phyloP scores from a whole-genome alignment of 2,888 invertebrate species.

The Spicauda simplicius region DNA sequence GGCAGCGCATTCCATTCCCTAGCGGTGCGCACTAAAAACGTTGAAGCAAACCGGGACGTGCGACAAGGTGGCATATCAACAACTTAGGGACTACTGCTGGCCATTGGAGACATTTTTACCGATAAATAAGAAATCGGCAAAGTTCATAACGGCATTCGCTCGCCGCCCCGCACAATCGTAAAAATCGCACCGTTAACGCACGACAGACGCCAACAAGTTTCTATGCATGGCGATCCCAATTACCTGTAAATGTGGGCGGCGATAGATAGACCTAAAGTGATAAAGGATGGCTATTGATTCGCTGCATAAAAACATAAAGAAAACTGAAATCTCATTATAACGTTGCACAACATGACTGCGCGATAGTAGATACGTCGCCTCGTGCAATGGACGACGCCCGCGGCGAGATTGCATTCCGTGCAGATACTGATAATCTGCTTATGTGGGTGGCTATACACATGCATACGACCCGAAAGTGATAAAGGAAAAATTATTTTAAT shows the following conservation, averaged over 20 bases:
- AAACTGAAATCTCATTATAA: neutral
- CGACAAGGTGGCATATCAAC: too few species aligned
- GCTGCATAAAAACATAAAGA: neutral
- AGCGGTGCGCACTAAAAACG: too few species aligned
- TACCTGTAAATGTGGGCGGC: neutral
- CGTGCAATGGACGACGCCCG: constrained; percentile 55
- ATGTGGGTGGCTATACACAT: constrained; percentile 69
- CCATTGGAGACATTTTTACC: too few species aligned
- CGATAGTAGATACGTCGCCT: neutral
- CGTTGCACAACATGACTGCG: neutral
- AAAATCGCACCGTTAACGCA: too few species aligned
- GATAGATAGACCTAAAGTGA: neutral
- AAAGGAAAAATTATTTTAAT: neutral
- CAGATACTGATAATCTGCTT: constrained; percentile 48
- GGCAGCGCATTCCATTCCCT: too few species aligned
- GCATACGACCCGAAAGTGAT: constrained; percentile 54
- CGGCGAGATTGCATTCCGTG: constrained; percentile 65
- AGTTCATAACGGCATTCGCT: too few species aligned
- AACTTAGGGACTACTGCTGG: too few species aligned
- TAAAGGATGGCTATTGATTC: constrained; percentile 3
- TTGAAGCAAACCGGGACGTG: too few species aligned
- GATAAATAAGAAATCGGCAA: too few species aligned
- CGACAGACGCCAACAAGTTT: neutral
- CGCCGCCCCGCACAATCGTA: too few species aligned
- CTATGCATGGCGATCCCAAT: neutral